Conservation (phyloP, 2,797 vertebrate species). For the Onychomys torridus region DNA sequence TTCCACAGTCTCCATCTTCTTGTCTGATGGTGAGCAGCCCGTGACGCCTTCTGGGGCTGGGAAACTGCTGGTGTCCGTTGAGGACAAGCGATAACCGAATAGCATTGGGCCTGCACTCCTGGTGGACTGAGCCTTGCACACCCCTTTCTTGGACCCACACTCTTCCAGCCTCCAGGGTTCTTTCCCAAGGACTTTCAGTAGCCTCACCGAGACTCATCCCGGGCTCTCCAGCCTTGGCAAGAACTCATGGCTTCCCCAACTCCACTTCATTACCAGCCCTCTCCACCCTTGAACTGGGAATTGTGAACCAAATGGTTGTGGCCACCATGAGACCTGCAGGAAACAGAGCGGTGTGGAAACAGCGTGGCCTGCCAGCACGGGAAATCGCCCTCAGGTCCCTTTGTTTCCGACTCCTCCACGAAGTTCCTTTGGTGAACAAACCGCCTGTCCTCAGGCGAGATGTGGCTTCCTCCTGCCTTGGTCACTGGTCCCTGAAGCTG, state of each 20-base stretch:
- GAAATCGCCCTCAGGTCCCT: conserved; percentile 1
- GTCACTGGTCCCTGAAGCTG: neutral
- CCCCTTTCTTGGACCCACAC: neutral
- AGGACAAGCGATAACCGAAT: neutral
- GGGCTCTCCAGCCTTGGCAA: conserved; percentile 21
- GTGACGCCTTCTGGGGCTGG: conserved; percentile 41
- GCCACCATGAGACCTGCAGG: neutral
- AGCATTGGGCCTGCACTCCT: neutral
- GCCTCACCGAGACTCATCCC: neutral
- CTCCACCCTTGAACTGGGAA: neutral
- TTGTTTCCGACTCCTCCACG: neutral
- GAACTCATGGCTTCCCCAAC: conserved; percentile 45
- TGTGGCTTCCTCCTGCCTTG: neutral
- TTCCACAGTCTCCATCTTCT: neutral
- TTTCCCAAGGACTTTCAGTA: conserved; percentile 51
- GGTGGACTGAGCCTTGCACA: neutral
- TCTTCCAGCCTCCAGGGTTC: neutral
- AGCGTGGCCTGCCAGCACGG: neutral
- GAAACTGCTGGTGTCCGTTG: neutral
- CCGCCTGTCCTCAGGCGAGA: neutral
- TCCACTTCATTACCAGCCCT: conserved; percentile 32
- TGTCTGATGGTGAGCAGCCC: neutral
- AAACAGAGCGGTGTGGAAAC: neutral
- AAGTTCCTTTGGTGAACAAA: conserved; percentile 15
- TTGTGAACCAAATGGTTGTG: neutral